A percentile compares a stretch with the other conserved stretches of the same genome.
Conservation (phyloP, 2,888 invertebrate genomes). For the Epinotia ramella region DNA sequence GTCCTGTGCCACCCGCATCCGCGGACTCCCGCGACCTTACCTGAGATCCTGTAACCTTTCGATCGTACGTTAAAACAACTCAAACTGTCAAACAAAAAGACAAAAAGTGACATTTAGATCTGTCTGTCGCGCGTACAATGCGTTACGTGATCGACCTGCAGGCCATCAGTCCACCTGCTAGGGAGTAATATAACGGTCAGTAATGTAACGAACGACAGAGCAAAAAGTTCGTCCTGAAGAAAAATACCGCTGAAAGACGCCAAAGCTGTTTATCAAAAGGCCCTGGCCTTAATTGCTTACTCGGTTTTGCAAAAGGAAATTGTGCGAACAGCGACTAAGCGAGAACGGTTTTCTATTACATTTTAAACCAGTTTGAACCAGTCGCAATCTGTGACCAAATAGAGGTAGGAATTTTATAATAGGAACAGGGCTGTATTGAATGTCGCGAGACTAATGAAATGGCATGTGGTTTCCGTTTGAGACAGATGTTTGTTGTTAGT, state of each 20-base stretch:
- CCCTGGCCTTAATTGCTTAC: constrained; percentile 53
- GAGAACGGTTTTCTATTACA: constrained; percentile 33
- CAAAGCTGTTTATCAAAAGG: constrained; percentile 45
- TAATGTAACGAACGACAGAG: background rate
- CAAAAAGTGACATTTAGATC: too few species aligned
- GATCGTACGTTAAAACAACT: too few species aligned
- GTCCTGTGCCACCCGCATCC: too few species aligned
- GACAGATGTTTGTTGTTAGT: constrained; percentile 15
- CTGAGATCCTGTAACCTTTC: too few species aligned
- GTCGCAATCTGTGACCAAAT: constrained; percentile 6
- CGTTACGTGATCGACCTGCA: too few species aligned
- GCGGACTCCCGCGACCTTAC: too few species aligned
- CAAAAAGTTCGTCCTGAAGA: constrained; percentile 11
- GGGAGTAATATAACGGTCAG: background rate
- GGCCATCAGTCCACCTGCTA: too few species aligned
- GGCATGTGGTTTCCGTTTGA: constrained; percentile 30
- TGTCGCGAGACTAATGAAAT: constrained; percentile 17
- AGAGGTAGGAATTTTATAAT: constrained; percentile 31
- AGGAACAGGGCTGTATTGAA: constrained; percentile 7
- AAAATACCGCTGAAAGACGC: constrained; percentile 19
- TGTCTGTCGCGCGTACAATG: too few species aligned
- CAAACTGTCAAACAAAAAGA: too few species aligned
- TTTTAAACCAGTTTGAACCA: constrained; percentile 30
- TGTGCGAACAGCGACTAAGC: constrained; percentile 29
- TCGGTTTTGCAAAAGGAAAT: constrained; percentile 37